phyloP scores from a whole-genome alignment of 2,113 vertebrate genomes.

The Hydropotes inermis region DNA sequence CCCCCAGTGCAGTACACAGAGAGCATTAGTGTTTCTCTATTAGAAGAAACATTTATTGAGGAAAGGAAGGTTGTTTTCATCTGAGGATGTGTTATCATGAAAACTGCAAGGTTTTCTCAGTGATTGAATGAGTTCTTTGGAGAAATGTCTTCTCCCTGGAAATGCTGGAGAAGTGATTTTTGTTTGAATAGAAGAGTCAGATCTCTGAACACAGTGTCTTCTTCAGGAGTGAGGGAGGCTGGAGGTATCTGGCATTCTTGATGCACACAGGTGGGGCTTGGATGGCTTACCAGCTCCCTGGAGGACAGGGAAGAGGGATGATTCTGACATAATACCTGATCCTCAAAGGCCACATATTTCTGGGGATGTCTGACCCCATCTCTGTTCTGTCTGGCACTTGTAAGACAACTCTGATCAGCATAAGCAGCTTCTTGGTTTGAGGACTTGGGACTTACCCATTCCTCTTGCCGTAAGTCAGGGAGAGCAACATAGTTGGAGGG shows the following conservation, averaged over 20 bases:
- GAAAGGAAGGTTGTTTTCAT: not conserved
- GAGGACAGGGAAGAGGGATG: rapidly evolving
- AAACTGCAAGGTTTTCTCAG: not conserved
- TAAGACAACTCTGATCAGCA: not conserved
- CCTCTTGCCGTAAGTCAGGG: not conserved
- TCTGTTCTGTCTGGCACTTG: not conserved
- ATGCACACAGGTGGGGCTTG: not conserved
- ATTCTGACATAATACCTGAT: not conserved
- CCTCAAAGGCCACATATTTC: not conserved
- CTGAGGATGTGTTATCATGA: not conserved
- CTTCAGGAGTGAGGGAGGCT: not conserved
- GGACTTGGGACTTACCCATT: not conserved
- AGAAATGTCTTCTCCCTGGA: not conserved
- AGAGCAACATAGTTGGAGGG: not conserved
- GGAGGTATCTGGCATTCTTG: not conserved
- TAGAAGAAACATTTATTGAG: constrained; percentile 12
- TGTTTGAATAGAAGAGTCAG: not conserved
- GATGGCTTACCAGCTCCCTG: not conserved
- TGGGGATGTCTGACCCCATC: not conserved
- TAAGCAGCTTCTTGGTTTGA: not conserved
- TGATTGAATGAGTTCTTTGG: not conserved
- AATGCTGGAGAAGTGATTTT: constrained; percentile 17
- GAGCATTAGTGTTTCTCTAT: not conserved
- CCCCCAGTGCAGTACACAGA: not conserved
- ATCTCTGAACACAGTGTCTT: not conserved